These are phyloP conservation scores for Eupeodes corollae DNA, from an alignment of 1,140 invertebrate species.

Conservation along the genomic window DNA sequence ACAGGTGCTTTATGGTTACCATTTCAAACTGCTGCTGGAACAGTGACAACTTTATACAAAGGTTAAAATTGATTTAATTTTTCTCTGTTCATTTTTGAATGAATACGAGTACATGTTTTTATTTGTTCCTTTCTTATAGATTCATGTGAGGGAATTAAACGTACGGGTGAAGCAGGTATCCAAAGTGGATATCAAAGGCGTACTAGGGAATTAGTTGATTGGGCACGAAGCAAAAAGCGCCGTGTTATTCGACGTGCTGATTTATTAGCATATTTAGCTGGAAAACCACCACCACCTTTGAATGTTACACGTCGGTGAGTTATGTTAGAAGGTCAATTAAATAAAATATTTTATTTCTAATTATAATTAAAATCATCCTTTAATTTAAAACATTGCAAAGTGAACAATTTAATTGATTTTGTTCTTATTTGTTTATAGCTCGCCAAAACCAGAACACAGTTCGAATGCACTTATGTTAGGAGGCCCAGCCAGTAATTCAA, in stretches of 20 bases:
- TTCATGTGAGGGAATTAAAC: slow-evolving; percentile 58
- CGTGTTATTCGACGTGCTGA: slow-evolving; percentile 62
- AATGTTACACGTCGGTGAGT: slow-evolving; percentile 39
- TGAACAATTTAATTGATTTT: not conserved
- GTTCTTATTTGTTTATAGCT: slow-evolving; percentile 10
- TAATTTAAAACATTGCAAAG: not conserved
- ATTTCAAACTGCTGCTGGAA: slow-evolving; percentile 71
- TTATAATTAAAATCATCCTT: slow-evolving; percentile 4
- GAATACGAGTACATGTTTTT: no score
- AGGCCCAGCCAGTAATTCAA: slow-evolving; percentile 10
- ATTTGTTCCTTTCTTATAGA: slow-evolving; percentile 40
- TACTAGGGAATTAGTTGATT: slow-evolving; percentile 64
- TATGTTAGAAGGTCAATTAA: slow-evolving; percentile 10
- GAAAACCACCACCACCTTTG: slow-evolving; percentile 53
- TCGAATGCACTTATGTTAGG: slow-evolving; percentile 14
- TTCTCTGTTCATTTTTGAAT: no score
- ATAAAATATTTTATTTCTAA: slow-evolving; percentile 5
- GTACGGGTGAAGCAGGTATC: slow-evolving; percentile 55
- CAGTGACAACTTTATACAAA: slow-evolving; percentile 70
- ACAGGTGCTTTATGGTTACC: slow-evolving; percentile 62
- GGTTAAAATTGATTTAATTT: slow-evolving; percentile 43
- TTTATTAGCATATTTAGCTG: slow-evolving; percentile 65
- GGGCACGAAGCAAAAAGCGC: slow-evolving; percentile 60
- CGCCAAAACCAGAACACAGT: slow-evolving; percentile 24
- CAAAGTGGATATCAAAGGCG: slow-evolving; percentile 62